Conservation (phyloP, 2,113 vertebrate species). For the Lampris incognitus region DNA sequence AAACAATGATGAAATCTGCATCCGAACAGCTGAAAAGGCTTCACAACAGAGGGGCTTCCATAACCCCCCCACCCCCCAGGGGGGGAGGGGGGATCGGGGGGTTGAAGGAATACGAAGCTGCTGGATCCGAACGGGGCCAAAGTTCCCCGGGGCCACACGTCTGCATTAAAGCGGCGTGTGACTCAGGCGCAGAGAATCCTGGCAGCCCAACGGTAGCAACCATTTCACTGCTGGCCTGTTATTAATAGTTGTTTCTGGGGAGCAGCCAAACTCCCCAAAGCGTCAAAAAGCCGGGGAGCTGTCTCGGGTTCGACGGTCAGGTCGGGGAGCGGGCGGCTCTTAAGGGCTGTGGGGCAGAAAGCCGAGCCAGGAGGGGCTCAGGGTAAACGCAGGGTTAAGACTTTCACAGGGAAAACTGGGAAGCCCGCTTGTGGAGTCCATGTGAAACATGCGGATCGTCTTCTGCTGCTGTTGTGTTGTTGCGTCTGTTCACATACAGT, state of each 20-base stretch:
- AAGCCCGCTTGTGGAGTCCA: too few species aligned
- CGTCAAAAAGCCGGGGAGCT: slow-evolving; percentile 21
- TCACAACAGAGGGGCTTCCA: neutral
- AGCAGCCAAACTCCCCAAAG: slow-evolving; percentile 43
- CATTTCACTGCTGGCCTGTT: slow-evolving; percentile 43
- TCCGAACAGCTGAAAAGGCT: neutral
- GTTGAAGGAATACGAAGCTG: neutral
- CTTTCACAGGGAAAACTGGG: too few species aligned
- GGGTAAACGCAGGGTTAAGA: too few species aligned
- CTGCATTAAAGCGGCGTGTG: slow-evolving; percentile 66
- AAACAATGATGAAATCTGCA: neutral
- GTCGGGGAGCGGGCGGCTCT: neutral
- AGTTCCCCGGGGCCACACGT: slow-evolving; percentile 26
- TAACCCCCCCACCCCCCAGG: neutral
- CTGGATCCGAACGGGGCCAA: slow-evolving; percentile 35
- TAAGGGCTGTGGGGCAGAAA: neutral
- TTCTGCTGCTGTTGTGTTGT: too few species aligned
- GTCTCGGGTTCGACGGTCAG: slow-evolving; percentile 41
- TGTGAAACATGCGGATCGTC: too few species aligned
- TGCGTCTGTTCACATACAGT: neutral
- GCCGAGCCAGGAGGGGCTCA: neutral
- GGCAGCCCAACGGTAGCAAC: slow-evolving; percentile 63
- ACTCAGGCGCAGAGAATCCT: slow-evolving; percentile 69
- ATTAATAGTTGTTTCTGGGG: slow-evolving; percentile 72
- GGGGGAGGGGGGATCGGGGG: neutral